Base-by-base conservation (phyloP, 2,888 invertebrate genomes). In the Ormyrus rosae region DNA sequence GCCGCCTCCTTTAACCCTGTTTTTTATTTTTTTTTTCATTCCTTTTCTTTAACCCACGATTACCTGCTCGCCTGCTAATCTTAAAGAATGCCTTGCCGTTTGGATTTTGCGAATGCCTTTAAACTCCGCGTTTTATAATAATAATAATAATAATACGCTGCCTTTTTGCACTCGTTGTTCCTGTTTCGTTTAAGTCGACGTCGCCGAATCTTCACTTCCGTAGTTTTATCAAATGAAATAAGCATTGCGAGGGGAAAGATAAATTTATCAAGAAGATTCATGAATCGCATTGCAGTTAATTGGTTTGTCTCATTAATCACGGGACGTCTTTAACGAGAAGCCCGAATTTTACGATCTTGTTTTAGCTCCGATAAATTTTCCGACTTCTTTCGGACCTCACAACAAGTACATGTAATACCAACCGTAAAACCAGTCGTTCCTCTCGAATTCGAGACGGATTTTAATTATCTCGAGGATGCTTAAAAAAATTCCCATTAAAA, bases 231-330 rank as follows among this genome's bases (percentile, higher is more conserved):
- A 34, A 34, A 34, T 34, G 34, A 34, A 34, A 34, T 34, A 4
- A 34, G 34, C 34, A 34, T 34, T 34, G 34, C 34, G 34, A 34
- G 34, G 4, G 34, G 34, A 34, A 4, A 34, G 34, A 34, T 34
- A 34, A 34, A 34, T 34, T 46, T 46, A 19, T 60, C 34, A 19
- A 19, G 13, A 60, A 34, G 34, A 60, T 19, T 60, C 19, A 11
- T 60, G 19, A 34, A 60, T 7, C 19, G 6, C 1, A 19, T 34
- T 34, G 60, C 60, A 19, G 13, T 60, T 19, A 60, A 60, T 19
- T 60, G 19, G 19, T 60, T 60, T 60, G 60, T 60, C 60, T 60
- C 60, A 60, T 60, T 19, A 60, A 60, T 60, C 19, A 19, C 19
- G 60, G 19, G 0, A 13, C 60, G 9, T 60, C 60, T 60, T 60